Percentiles rank a stretch among this genome's conserved stretches.
These are phyloP conservation scores for Trachelipus rathkii DNA, from an alignment of 1,140 invertebrate species.

Conservation along the genomic window DNA sequence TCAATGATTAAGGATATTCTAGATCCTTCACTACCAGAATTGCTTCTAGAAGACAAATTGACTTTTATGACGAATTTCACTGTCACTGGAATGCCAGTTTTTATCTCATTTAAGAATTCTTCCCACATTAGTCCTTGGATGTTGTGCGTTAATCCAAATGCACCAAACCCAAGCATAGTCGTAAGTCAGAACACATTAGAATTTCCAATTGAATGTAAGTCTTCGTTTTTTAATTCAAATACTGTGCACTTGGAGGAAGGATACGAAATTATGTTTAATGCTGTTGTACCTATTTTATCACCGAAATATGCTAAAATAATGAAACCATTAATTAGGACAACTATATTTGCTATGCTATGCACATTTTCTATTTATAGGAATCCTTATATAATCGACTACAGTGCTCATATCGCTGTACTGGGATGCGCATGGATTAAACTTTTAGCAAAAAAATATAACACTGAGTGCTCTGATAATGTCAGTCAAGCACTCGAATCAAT, in stretches of 20 bases:
- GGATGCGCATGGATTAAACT: constrained; percentile 41
- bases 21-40: constrained; percentile 31
- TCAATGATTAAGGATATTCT: constrained; percentile 37
- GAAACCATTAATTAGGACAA: constrained; percentile 31
- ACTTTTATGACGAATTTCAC: constrained; percentile 36
- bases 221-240: not conserved
- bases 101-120: constrained; percentile 33
- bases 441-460: constrained; percentile 21
- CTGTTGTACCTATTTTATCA: constrained; percentile 36
- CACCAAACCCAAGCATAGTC: constrained; percentile 31
- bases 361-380: constrained; percentile 42
- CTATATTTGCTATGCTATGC: constrained; percentile 35
- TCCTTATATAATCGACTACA: constrained; percentile 38
- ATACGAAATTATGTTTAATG: constrained; percentile 36
- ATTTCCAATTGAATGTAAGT: not conserved
- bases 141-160: constrained; percentile 31
- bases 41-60: constrained; percentile 35
- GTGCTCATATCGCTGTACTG: constrained; percentile 38
- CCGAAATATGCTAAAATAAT: constrained; percentile 20
- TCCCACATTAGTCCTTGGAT: constrained; percentile 43
- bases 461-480: constrained; percentile 24
- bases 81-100: constrained; percentile 40
- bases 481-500: constrained; percentile 23
- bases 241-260: constrained; percentile 29
- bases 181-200: constrained; percentile 37